Conservation (phyloP, 2,113 vertebrate species). For the Corapipo altera region DNA sequence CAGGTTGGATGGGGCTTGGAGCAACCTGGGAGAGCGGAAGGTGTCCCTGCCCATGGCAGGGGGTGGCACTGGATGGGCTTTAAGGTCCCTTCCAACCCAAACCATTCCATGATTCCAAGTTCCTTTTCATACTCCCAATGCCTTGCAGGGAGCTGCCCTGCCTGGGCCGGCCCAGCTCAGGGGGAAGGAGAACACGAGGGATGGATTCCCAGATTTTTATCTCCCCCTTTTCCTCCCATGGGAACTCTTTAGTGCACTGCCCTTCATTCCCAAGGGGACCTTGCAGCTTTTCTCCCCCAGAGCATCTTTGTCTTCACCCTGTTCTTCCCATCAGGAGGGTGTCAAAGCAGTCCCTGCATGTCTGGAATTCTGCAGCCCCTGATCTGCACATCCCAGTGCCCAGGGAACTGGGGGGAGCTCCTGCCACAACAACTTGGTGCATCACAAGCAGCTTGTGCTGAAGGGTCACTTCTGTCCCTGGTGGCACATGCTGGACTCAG, state of each 20-base stretch:
- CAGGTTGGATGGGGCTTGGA: accelerated
- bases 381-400: neutral
- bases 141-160: neutral
- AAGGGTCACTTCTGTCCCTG: neutral
- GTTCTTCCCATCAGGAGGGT: neutral
- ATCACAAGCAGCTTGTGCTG: neutral
- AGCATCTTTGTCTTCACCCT: too few relatives aligned
- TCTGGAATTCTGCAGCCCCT: neutral
- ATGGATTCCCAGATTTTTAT: neutral
- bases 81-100: neutral
- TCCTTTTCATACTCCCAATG: neutral
- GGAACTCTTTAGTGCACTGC: neutral
- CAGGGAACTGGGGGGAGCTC: neutral
- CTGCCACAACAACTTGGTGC: neutral
- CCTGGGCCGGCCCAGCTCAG: accelerated
- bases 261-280: neutral
- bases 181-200: neutral
- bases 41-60: neutral
- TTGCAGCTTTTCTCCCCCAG: neutral
- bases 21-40: accelerated
- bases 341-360: neutral
- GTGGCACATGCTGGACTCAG: too few relatives aligned
- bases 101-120: neutral
- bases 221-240: neutral
- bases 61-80: accelerated